Evolutionary conservation across 2,888 invertebrate genomes (phyloP).

Genomic region (Xanthorhoe spadicearia): DNA sequence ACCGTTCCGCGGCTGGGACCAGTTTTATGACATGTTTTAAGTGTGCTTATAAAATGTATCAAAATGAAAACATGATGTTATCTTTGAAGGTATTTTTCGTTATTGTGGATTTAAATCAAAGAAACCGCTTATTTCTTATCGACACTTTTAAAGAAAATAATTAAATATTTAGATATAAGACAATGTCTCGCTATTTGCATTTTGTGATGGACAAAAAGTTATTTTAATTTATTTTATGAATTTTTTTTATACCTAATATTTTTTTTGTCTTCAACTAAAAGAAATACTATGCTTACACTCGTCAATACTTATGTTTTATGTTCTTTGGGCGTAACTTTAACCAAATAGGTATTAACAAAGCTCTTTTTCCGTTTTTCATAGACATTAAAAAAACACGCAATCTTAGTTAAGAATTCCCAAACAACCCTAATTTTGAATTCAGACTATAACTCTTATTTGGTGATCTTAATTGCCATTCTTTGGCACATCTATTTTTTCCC

Average conservation of each 20-base stretch:
- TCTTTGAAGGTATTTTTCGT: neutral
- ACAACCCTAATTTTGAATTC: slow-evolving; percentile 56
- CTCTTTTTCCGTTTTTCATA: no score
- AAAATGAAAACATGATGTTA: neutral
- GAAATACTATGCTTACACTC: no score
- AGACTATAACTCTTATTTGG: slow-evolving; percentile 62
- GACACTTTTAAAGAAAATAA: neutral
- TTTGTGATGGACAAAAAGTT: no score
- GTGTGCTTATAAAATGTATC: slow-evolving; percentile 12
- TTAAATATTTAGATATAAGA: no score
- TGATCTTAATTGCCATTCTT: slow-evolving; percentile 73
- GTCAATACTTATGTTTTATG: no score
- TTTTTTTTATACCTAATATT: no score
- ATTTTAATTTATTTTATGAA: no score
- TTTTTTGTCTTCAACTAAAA: no score
- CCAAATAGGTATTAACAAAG: no score
- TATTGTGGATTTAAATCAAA: neutral
- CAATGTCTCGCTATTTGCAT: no score
- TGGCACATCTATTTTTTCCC: slow-evolving; percentile 58
- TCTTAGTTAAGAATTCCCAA: slow-evolving; percentile 43
- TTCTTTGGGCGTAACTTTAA: no score
- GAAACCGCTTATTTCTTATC: neutral
- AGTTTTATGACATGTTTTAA: slow-evolving; percentile 64
- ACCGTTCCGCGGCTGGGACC: slow-evolving; percentile 56
- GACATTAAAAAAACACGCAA: slow-evolving; percentile 43